A percentile compares a stretch with the other conserved stretches of the same genome.
Conservation (phyloP, 1,140 invertebrate species). For the Zaprionus ghesquierei region DNA sequence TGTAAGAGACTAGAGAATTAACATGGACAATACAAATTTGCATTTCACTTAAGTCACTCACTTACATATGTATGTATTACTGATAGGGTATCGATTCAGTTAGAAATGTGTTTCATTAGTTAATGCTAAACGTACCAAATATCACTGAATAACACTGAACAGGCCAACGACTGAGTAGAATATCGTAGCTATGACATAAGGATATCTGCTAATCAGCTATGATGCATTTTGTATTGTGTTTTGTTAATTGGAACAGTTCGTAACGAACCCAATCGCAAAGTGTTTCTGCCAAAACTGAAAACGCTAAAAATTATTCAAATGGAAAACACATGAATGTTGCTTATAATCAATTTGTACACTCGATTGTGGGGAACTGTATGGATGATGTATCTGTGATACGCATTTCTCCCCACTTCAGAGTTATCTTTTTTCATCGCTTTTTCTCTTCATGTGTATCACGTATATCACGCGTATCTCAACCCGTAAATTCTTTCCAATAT, state of each 20-base stretch:
- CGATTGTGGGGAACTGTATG: slow-evolving; percentile 6
- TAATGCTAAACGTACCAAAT: slow-evolving; percentile 27
- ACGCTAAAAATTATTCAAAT: neutral
- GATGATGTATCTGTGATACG: slow-evolving; percentile 42
- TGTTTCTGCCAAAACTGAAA: slow-evolving; percentile 36
- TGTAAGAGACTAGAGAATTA: slow-evolving; percentile 40
- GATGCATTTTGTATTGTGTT: slow-evolving; percentile 36
- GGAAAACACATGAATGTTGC: neutral
- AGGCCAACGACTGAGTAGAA: slow-evolving; percentile 23
- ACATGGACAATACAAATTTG: slow-evolving; percentile 42
- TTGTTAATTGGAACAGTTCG: slow-evolving; percentile 45
- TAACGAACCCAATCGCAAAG: slow-evolving; percentile 44
- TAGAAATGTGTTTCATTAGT: slow-evolving; percentile 28
- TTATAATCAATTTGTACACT: neutral
- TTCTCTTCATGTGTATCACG: slow-evolving; percentile 16
- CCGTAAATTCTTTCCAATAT: slow-evolving; percentile 23
- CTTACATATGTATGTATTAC: slow-evolving; percentile 9
- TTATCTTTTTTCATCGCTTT: neutral
- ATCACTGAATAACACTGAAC: slow-evolving; percentile 14
- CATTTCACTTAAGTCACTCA: slow-evolving; percentile 32
- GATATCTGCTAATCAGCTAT: slow-evolving; percentile 18
- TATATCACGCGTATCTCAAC: slow-evolving; percentile 7
- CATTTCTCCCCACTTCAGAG: slow-evolving; percentile 2
- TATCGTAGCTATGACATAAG: slow-evolving; percentile 3
- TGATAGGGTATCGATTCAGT: slow-evolving; percentile 29